These are phyloP conservation scores for Nannoperca australis DNA, from an alignment of 2,797 vertebrate species.

Conservation along the genomic window DNA sequence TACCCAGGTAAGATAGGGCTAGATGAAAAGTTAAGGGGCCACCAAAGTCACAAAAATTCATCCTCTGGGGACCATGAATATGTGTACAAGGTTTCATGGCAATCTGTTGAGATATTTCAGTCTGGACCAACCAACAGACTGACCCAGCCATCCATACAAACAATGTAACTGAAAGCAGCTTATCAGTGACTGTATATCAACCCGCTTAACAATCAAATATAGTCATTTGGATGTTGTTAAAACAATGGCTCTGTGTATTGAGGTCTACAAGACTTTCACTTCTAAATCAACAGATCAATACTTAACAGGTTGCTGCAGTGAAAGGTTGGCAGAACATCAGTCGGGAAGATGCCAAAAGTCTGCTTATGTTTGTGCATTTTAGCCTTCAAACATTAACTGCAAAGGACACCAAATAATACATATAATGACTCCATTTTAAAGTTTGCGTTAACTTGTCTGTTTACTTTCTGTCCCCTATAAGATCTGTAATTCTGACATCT, in stretches of 20 bases:
- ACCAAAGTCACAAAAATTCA: neutral
- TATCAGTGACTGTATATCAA: neutral
- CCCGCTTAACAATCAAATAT: neutral
- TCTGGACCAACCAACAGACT: neutral
- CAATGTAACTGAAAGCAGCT: neutral
- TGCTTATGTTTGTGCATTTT: neutral
- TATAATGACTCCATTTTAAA: neutral
- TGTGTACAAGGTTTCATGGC: neutral
- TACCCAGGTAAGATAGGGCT: neutral
- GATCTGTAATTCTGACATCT: neutral
- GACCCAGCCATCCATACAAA: neutral
- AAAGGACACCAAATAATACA: neutral
- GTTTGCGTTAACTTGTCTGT: neutral
- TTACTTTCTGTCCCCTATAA: neutral
- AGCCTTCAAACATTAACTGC: neutral
- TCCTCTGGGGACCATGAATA: neutral
- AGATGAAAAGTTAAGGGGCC: neutral
- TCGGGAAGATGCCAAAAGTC: neutral
- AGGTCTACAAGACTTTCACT: neutral
- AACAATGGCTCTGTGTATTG: neutral
- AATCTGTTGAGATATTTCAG: neutral
- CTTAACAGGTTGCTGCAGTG: neutral
- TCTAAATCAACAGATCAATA: constrained; percentile 3
- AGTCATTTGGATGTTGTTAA: neutral
- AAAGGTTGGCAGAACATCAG: neutral